Conservation (phyloP, 2,113 vertebrate species). For the Anguilla japonica region DNA sequence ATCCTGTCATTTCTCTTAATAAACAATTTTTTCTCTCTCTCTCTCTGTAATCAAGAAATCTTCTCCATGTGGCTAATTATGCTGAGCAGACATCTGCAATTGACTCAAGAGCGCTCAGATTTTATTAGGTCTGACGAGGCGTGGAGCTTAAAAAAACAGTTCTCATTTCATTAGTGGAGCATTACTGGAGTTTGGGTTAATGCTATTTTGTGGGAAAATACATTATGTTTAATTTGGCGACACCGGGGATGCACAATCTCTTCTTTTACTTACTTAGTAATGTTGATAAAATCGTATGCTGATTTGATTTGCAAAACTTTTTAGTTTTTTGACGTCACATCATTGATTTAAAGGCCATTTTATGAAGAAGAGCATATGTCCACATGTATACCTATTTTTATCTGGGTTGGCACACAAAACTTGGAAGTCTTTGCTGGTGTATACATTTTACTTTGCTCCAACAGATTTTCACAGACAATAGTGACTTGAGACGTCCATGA, state of each 20-base stretch:
- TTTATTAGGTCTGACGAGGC: constrained; percentile 68
- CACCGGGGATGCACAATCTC: not conserved
- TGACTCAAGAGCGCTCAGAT: constrained; percentile 68
- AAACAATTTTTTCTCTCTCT: not conserved
- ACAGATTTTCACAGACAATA: not conserved
- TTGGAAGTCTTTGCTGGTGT: not conserved
- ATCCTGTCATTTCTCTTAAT: constrained; percentile 21
- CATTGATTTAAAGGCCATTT: constrained; percentile 22
- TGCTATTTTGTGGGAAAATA: constrained; percentile 62
- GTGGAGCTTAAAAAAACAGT: constrained; percentile 69
- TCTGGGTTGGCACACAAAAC: not conserved
- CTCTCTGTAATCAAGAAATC: constrained; percentile 29
- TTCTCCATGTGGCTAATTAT: constrained; percentile 57
- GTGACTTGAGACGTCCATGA: not conserved
- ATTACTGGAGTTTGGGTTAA: constrained; percentile 64
- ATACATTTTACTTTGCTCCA: constrained; percentile 1
- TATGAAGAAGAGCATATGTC: not conserved
- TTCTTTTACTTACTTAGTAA: constrained; percentile 16
- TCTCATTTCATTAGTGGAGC: constrained; percentile 74
- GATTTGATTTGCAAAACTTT: constrained; percentile 17
- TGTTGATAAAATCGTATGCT: constrained; percentile 13
- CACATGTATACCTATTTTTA: constrained; percentile 13
- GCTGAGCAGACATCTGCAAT: constrained; percentile 63
- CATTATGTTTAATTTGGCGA: constrained; percentile 36
- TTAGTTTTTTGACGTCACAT: constrained; percentile 6